Evolutionary conservation across 2,113 vertebrate species (phyloP), one percentile per base, ranked within the genome.

Genomic region (Neodon shergylaensis): DNA sequence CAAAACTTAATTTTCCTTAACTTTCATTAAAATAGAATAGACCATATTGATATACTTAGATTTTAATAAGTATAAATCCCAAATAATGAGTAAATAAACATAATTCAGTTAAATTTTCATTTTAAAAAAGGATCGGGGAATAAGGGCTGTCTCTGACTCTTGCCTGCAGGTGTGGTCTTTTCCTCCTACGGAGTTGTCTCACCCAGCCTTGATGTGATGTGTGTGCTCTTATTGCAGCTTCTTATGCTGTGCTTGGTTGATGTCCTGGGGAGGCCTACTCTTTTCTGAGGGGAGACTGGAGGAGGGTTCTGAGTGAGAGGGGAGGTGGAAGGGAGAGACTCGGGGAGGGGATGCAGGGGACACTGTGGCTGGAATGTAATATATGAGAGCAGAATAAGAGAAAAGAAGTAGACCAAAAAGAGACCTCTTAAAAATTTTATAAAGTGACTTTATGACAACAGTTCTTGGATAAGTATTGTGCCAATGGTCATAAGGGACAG

Each of bases 11-110:
- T 89, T 78, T 92, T 10, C 49, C 65, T 24, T 88, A 79, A 11
- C 19, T 65, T 79, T 96, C 84, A 92, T 90, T 61, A 81, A 63
- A 81, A 28, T 70, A 88, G 42, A 94, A 82, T 58, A 94, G 96
- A 84, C 6, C 91, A 61, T 88, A 28, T n/a, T 73, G 77, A 83
- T 11, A 86, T 19, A 76, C 92, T 88, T 86, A 68, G 11, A 91
- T 84, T 76, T 87, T 61, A 74, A 88, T 79, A 94, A 74, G 31
- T 61, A 93, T 88, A 88, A 91, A 63, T 76, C 12, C 16, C 84
- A 86, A 87, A 73, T 93, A 85, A 84, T 19, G 17, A 74, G 5
- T 42, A 7, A 89, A 89, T 65, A 47, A 92, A 94, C 91, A 91
- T 49, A 70, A 82, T 90, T 70, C 17, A 72, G 19, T 84, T 92